Evolutionary conservation across 2,888 invertebrate genomes (phyloP).

Genomic region (Noctua janthe): DNA sequence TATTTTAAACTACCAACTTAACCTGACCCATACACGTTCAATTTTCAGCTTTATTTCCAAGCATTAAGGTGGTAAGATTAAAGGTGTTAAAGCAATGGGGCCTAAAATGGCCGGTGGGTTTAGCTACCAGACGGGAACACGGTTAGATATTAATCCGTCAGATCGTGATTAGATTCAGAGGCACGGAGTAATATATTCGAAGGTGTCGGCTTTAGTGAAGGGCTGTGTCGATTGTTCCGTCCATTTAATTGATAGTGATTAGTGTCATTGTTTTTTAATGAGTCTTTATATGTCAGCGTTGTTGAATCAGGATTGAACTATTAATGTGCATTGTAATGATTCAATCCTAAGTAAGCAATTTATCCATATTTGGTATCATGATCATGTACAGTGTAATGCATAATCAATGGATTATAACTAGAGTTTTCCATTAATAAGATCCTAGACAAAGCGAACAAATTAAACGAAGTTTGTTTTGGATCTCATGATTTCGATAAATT

Average conservation of each 20-base stretch:
- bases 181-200: constrained; percentile 89
- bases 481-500: not conserved
- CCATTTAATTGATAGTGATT: constrained; percentile 61
- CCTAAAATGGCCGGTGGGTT: constrained; percentile 81
- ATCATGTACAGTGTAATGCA: not conserved
- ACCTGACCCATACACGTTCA: constrained; percentile 18
- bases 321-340: constrained; percentile 11
- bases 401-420: not conserved
- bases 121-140: constrained; percentile 79
- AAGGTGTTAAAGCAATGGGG: constrained; percentile 71
- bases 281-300: constrained; percentile 29
- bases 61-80: constrained; percentile 59
- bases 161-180: constrained; percentile 89
- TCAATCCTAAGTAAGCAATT: not conserved
- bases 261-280: constrained; percentile 41
- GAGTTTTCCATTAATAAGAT: too few relatives aligned
- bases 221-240: constrained; percentile 68
- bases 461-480: not conserved
- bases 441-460: not conserved
- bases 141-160: constrained; percentile 88
- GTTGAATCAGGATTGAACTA: not conserved
- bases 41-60: constrained; percentile 61
- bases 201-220: constrained; percentile 79
- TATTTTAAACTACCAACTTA: constrained; percentile 66
- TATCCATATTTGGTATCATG: not conserved